These are phyloP conservation scores for Daphoenositta chrysoptera DNA, from an alignment of 2,113 vertebrate genomes.

Conservation along the genomic window DNA sequence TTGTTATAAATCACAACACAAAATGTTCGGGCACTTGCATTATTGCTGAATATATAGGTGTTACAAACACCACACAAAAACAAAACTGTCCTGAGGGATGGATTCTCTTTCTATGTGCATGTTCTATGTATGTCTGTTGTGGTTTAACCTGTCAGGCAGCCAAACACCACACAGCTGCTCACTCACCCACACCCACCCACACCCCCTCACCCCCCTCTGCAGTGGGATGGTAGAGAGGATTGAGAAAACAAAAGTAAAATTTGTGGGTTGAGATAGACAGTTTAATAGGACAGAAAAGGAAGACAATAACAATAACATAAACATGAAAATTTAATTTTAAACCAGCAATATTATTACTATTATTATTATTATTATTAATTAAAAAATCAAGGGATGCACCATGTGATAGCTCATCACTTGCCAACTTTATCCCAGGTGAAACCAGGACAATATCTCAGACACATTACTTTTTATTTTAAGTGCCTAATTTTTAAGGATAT, in stretches of 20 bases:
- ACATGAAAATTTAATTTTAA: neutral
- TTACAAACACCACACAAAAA: slow-evolving; percentile 6
- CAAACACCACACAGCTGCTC: neutral
- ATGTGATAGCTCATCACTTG: fast-evolving
- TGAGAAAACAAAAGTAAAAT: neutral
- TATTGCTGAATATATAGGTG: neutral
- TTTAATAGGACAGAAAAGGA: neutral
- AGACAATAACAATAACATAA: neutral
- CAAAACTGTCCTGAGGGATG: neutral
- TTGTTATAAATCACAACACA: slow-evolving; percentile 28
- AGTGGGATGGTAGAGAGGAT: neutral
- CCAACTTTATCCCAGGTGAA: neutral
- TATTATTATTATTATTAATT: neutral
- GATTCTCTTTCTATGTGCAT: neutral
- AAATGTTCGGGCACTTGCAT: neutral
- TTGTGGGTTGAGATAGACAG: neutral
- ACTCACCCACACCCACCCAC: too few relatives aligned
- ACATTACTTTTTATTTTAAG: neutral
- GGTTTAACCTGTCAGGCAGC: neutral
- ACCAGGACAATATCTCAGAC: neutral
- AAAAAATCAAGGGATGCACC: neutral
- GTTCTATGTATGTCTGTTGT: neutral
- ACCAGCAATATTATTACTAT: too few relatives aligned
- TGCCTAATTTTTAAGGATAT: neutral
- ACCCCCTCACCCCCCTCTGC: too few relatives aligned